Evolutionary conservation across 2,888 invertebrate genomes (phyloP), one percentile per base, ranked within the genome.

Genomic region (Pristionchus maxplancki): DNA sequence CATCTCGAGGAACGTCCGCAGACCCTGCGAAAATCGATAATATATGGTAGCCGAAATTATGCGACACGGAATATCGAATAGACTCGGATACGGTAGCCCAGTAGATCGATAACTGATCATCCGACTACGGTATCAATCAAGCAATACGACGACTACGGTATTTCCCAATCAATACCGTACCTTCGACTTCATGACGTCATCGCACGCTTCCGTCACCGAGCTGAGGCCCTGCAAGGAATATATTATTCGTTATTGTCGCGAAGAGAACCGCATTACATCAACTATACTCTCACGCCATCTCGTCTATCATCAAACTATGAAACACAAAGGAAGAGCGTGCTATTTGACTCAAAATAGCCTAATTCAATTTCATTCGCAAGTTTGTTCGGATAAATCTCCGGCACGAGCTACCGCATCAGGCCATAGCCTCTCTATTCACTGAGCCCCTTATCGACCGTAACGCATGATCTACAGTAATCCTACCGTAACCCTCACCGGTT

Each of bases 171-270:
- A 5, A 8, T 48, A 67, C 67, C 58, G 28, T n/a, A 81, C 88
- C 58, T 83, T 93, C n/a, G 89, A 89, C 48, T 88, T 83, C 11
- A 88, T 78, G 3, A 91, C 58, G 87, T 93, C 91, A 58, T 92
- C 92, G 93, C 98, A 98, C 0, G 98, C 98, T 0, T 97, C 97
- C 2, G 98, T 98, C 0, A 97, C 97, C 0, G 97, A 97, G 0
- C 98, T 98, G 94, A 99, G 97, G 94, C 97, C 97, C 96, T 97
- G 95, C 9, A 90, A 87, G 20, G 20, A 40, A 13, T 37, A 24
- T 37, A 1, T 11, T 40, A 53, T 82, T 15, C n/a, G 28, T 28
- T 17, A n/a, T 28, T n/a, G n/a, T n/a, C n/a, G n/a, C n/a, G n/a
- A n/a, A n/a, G n/a, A n/a, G n/a, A n/a, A n/a, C n/a, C n/a, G n/a